Evolutionary conservation across 2,797 vertebrate species (phyloP).

Genomic region (Karalla daura): DNA sequence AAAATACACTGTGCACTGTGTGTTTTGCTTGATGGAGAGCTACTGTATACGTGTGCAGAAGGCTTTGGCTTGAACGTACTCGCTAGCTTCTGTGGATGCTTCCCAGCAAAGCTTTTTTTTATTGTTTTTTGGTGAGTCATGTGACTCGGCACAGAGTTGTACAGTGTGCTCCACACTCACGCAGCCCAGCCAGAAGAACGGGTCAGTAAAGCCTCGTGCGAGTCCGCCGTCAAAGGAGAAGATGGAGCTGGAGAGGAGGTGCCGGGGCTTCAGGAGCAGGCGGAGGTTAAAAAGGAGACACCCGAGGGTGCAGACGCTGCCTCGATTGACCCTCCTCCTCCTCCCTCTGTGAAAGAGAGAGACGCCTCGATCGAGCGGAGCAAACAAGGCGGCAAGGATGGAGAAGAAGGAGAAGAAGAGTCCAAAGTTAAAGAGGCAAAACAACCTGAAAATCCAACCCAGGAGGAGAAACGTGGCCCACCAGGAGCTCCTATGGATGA

Average conservation of each 20-base stretch:
- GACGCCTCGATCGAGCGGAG: constrained; percentile 4
- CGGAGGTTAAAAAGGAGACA: constrained; percentile 32
- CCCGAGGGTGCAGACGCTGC: constrained; percentile 40
- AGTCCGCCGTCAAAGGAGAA: constrained; percentile 52
- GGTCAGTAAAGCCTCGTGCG: constrained; percentile 32
- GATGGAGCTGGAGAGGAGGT: constrained; percentile 29
- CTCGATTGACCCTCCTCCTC: constrained; percentile 10
- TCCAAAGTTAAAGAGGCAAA: constrained; percentile 28
- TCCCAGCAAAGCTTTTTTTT: constrained; percentile 60
- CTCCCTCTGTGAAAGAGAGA: constrained; percentile 24
- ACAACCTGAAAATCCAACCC: constrained; percentile 2
- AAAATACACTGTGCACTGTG: constrained; percentile 72
- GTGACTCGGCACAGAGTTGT: constrained; percentile 63
- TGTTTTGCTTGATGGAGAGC: constrained; percentile 78
- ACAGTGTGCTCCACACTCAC: constrained; percentile 87
- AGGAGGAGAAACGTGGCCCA: constrained; percentile 33
- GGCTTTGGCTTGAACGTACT: constrained; percentile 74
- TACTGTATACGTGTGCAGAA: constrained; percentile 74
- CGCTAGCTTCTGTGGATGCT: constrained; percentile 79
- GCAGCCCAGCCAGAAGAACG: constrained; percentile 86
- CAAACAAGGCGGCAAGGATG: constrained; percentile 15
- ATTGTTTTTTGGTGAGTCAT: too few species aligned
- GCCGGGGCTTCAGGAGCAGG: neutral
- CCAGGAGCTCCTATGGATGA: constrained; percentile 16
- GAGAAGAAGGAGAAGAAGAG: constrained; percentile 24